A percentile compares a stretch with the other conserved stretches of the same genome.
Conservation (phyloP, 2,888 invertebrate genomes). For the Cynaeus angustus region DNA sequence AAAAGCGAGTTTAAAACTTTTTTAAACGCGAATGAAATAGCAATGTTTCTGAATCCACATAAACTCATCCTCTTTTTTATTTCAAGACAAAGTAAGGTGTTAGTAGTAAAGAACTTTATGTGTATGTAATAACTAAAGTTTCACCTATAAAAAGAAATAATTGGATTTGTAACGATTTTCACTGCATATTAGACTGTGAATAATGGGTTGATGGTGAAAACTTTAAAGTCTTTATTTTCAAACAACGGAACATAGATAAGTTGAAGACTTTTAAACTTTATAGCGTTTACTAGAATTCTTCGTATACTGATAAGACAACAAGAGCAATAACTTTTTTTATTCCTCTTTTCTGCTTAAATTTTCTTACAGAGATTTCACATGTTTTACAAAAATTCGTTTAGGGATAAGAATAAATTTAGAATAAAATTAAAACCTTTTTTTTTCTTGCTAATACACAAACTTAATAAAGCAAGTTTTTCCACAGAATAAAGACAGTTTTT, state of each 20-base stretch:
- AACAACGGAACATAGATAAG: constrained; percentile 45
- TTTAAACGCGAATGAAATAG: constrained; percentile 34
- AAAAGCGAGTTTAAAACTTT: constrained; percentile 29
- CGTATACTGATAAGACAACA: constrained; percentile 48
- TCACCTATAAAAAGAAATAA: not conserved
- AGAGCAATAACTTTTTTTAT: constrained; percentile 44
- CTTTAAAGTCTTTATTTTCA: constrained; percentile 30
- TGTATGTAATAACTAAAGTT: constrained; percentile 14
- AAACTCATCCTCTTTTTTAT: constrained; percentile 16
- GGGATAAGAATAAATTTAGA: not conserved
- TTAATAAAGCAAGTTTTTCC: no score
- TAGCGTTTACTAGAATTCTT: constrained; percentile 42
- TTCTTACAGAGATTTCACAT: constrained; percentile 18
- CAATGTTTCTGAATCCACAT: constrained; percentile 13
- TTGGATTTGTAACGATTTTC: constrained; percentile 15
- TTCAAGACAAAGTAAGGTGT: constrained; percentile 18
- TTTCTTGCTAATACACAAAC: no score
- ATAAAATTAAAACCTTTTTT: not conserved
- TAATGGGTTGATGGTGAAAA: constrained; percentile 15
- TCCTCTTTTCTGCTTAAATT: constrained; percentile 14
- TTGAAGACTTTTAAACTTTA: constrained; percentile 48
- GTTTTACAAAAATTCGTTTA: constrained; percentile 19
- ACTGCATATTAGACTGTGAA: constrained; percentile 7
- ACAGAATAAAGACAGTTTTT: no score
- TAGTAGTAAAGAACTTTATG: constrained; percentile 7